Evolutionary conservation across 2,888 invertebrate genomes (phyloP).

Genomic region (Lamellibrachia satsuma): DNA sequence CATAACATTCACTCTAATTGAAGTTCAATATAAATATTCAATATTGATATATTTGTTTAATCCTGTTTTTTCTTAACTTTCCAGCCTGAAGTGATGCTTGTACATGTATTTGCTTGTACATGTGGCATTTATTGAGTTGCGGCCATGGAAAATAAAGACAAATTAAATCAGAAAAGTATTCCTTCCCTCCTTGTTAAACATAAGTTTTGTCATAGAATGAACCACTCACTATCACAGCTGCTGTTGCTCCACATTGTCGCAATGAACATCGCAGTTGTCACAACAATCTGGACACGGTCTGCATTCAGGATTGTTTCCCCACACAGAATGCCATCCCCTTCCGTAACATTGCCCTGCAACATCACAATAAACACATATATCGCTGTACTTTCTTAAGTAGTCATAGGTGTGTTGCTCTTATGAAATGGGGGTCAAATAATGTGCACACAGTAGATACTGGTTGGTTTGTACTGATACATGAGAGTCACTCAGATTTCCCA

Average conservation of each 20-base stretch:
- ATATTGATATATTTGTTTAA: neutral
- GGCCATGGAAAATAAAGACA: neutral
- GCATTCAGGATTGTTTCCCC: conserved; percentile 24
- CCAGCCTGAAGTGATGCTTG: too few relatives aligned
- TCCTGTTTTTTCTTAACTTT: neutral
- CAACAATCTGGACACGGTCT: conserved; percentile 24
- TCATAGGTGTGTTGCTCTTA: too few relatives aligned
- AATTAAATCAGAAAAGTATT: neutral
- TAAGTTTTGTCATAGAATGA: neutral
- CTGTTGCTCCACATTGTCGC: conserved; percentile 18
- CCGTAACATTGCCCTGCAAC: conserved; percentile 19
- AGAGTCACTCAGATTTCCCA: too few relatives aligned
- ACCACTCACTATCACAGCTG: conserved; percentile 20
- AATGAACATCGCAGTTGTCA: conserved; percentile 24
- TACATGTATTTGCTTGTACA: too few relatives aligned
- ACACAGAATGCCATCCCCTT: conserved; percentile 18
- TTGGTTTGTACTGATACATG: too few relatives aligned
- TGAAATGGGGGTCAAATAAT: too few relatives aligned
- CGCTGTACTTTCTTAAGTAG: too few relatives aligned
- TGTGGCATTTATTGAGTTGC: too few relatives aligned
- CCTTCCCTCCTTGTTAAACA: neutral
- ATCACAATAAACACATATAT: neutral
- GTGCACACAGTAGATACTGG: too few relatives aligned
- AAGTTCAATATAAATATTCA: neutral
- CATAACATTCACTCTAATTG: neutral